These are phyloP conservation scores for Argyresthia albistria DNA, from an alignment of 2,888 invertebrate genomes.

Conservation along the genomic window DNA sequence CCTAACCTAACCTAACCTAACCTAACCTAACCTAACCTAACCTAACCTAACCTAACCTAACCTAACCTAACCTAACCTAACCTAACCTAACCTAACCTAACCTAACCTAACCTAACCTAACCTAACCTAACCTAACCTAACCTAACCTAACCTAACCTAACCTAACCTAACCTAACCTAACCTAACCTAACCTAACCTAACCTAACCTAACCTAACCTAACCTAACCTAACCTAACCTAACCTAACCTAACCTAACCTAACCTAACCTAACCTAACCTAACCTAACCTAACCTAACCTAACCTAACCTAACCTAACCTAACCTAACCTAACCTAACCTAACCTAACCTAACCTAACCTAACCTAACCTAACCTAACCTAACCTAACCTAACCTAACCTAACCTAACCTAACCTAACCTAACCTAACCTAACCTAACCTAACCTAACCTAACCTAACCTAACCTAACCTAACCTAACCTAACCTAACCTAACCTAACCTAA, in stretches of 20 bases:
- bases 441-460: conserved; percentile 2
- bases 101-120: conserved; percentile 6
- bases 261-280: conserved; percentile 7
- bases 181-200: conserved; percentile 12
- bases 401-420: conserved; percentile 2
- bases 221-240: conserved; percentile 7
- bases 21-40: conserved; percentile 15
- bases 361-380: conserved; percentile 1
- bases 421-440: conserved; percentile 3
- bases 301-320: conserved; percentile 6
- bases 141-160: conserved; percentile 6
- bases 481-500: conserved; percentile 1
- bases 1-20: conserved; percentile 10
- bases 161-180: conserved; percentile 7
- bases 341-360: conserved; percentile 2
- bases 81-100: conserved; percentile 9
- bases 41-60: conserved; percentile 21
- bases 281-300: conserved; percentile 7
- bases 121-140: conserved; percentile 3
- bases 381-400: not conserved
- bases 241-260: conserved; percentile 7
- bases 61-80: conserved; percentile 20
- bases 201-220: conserved; percentile 5
- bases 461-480: conserved; percentile 3
- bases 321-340: conserved; percentile 6